Conservation (phyloP, 2,888 invertebrate genomes). For the Ennomos fuscantarius region DNA sequence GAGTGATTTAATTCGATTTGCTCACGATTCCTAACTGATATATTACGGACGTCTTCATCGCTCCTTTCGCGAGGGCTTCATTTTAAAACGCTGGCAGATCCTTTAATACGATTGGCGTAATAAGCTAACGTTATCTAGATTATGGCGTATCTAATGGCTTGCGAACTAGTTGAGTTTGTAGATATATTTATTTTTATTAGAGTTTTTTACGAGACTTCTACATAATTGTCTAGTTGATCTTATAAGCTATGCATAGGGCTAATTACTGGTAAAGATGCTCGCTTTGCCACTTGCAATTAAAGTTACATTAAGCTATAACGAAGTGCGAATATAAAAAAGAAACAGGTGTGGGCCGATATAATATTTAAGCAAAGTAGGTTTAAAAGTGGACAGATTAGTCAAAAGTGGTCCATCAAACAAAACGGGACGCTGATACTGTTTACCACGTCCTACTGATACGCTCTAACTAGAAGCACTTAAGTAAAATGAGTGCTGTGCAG, state of each 20-base stretch:
- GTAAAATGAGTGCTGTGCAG: slow-evolving; percentile 66
- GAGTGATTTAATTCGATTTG: slow-evolving; percentile 80
- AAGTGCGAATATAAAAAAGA: slow-evolving; percentile 21
- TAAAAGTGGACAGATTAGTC: slow-evolving; percentile 38
- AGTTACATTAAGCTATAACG: slow-evolving; percentile 10
- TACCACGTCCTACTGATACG: slow-evolving; percentile 48
- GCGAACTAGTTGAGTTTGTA: slow-evolving; percentile 4
- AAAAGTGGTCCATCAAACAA: slow-evolving; percentile 33
- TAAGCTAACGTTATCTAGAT: slow-evolving; percentile 12
- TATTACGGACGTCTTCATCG: slow-evolving; percentile 67
- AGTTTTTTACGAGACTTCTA: too few relatives aligned
- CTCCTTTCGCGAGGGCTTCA: slow-evolving; percentile 53
- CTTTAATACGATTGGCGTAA: slow-evolving; percentile 16
- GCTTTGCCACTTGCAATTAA: slow-evolving; percentile 12
- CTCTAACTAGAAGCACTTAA: slow-evolving; percentile 62
- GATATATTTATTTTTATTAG: not conserved
- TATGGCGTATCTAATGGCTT: slow-evolving; percentile 7
- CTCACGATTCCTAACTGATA: slow-evolving; percentile 65
- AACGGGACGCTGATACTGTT: slow-evolving; percentile 54
- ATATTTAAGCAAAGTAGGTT: slow-evolving; percentile 32
- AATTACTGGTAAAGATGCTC: not conserved
- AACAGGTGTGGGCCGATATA: slow-evolving; percentile 31
- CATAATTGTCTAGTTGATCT: too few relatives aligned
- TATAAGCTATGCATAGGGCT: too few relatives aligned
- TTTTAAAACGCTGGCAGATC: slow-evolving; percentile 37